Base-by-base conservation (phyloP, 2,888 invertebrate genomes). In the Spisula solida region DNA sequence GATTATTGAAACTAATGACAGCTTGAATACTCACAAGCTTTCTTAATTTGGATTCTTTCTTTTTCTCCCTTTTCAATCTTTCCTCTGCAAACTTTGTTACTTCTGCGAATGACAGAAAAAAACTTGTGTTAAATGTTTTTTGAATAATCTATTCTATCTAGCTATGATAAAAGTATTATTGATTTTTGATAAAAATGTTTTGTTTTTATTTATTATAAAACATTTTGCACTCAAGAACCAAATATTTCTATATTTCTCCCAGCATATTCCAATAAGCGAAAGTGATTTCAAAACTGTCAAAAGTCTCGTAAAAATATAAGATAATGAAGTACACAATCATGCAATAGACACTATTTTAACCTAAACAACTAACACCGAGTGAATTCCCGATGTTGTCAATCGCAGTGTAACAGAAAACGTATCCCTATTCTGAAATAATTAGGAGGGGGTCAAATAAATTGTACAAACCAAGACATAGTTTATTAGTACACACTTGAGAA, bases 51-150 rank as follows among this genome's bases (percentile, higher is more conserved):
- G 97, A 98, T 96, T 98, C 98, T 96, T 97, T 97, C 97, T 97
- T 97, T 93, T 97, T 97, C 94, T 97, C 98, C 91, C 97, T 94
- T 90, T 96, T 96, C 85, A 95, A 95, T 88, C 96, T 95, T 89
- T 96, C 96, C 96, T 98, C 98, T 95, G 99, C 99, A 96, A 98
- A 98, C 96, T 98, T 98, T 55, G 98, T 97, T 95, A 98, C 98
- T 96, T 99, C 99, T 95, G 93, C 60, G 92, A 92, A 88, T 81
- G 85, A 91, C 89, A 93, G 81, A 83, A 66, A 79, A 60, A 85
- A 85, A 47, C 75, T 75, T 75, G 6, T 4, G 34, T 75, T 75
- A 75, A 66, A 56, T 75, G 0, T 75, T 75, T 75, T 41, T 75
- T 14, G 75, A 75, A 34, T 18, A 12, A 34, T 60, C 60, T 60